Evolutionary conservation across 2,113 vertebrate species (phyloP).

Genomic region (Tricholaema leucomelas): DNA sequence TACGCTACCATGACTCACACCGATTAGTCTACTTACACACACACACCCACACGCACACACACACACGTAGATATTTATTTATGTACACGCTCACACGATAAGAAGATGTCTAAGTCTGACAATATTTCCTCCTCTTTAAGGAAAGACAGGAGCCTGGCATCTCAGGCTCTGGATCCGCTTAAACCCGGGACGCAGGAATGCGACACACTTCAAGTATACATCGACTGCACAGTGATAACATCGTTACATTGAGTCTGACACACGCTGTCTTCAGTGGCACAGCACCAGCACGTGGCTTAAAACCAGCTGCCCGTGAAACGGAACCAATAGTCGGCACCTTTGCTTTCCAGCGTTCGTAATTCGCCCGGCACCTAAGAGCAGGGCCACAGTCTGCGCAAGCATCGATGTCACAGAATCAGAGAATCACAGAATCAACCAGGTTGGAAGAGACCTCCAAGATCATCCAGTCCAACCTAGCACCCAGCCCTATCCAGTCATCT

Average conservation of each 20-base stretch:
- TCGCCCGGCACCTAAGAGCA: conserved; percentile 24
- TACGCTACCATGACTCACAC: conserved; percentile 70
- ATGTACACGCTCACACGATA: conserved; percentile 71
- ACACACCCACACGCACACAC: neutral
- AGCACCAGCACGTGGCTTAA: conserved; percentile 65
- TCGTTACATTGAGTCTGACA: conserved; percentile 68
- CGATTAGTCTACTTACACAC: conserved; percentile 54
- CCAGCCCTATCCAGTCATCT: no score
- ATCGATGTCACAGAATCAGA: no score
- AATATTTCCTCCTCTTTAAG: conserved; percentile 71
- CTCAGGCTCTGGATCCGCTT: conserved; percentile 68
- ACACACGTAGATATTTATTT: conserved; percentile 58
- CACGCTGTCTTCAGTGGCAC: conserved; percentile 72
- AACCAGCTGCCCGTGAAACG: conserved; percentile 41
- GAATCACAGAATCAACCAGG: no score
- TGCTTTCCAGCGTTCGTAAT: conserved; percentile 12
- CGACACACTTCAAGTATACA: conserved; percentile 73
- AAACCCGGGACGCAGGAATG: conserved; percentile 66
- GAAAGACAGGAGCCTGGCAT: conserved; percentile 67
- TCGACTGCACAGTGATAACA: conserved; percentile 74
- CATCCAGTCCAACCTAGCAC: no score
- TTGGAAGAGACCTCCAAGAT: no score
- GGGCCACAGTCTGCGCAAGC: conserved; percentile 56
- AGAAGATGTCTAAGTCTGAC: conserved; percentile 71
- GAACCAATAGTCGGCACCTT: conserved; percentile 15